phyloP scores from a whole-genome alignment of 1,140 invertebrate genomes.

The Ephestia elutella region DNA sequence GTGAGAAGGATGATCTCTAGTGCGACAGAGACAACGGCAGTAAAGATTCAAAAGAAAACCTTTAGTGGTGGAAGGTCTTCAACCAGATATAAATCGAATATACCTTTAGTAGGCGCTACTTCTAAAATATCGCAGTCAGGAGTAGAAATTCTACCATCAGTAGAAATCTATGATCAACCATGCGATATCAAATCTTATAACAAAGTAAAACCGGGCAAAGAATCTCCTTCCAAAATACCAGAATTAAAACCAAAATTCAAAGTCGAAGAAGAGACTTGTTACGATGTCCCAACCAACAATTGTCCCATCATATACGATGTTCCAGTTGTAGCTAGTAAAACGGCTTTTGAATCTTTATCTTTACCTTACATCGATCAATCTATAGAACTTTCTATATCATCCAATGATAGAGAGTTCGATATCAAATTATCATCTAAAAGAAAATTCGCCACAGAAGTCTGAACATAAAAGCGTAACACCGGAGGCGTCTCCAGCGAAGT shows the following conservation, averaged over 20 bases:
- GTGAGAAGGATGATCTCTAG: constrained; percentile 76
- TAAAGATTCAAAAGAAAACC: constrained; percentile 68
- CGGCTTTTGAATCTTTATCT: constrained; percentile 59
- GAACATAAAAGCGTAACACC: constrained; percentile 33
- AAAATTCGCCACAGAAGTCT: constrained; percentile 46
- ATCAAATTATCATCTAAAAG: constrained; percentile 61
- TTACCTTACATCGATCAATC: constrained; percentile 67
- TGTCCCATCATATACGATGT: constrained; percentile 61
- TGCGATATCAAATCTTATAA: constrained; percentile 37
- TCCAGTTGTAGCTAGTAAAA: constrained; percentile 56
- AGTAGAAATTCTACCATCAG: constrained; percentile 61
- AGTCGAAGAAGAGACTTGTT: constrained; percentile 52
- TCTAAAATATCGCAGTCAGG: constrained; percentile 73
- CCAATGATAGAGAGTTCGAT: constrained; percentile 69
- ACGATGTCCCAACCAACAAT: constrained; percentile 64
- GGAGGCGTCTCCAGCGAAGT: constrained; percentile 46
- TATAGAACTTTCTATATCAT: constrained; percentile 57
- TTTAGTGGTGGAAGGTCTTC: constrained; percentile 54
- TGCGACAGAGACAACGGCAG: constrained; percentile 67
- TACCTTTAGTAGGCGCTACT: constrained; percentile 67
- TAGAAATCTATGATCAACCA: constrained; percentile 69
- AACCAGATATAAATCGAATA: constrained; percentile 57
- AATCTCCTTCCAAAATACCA: constrained; percentile 33
- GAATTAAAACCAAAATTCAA: constrained; percentile 49
- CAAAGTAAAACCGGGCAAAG: constrained; percentile 22